phyloP scores from a whole-genome alignment of 2,888 invertebrate species.

The Lasioglossum marginatum region DNA sequence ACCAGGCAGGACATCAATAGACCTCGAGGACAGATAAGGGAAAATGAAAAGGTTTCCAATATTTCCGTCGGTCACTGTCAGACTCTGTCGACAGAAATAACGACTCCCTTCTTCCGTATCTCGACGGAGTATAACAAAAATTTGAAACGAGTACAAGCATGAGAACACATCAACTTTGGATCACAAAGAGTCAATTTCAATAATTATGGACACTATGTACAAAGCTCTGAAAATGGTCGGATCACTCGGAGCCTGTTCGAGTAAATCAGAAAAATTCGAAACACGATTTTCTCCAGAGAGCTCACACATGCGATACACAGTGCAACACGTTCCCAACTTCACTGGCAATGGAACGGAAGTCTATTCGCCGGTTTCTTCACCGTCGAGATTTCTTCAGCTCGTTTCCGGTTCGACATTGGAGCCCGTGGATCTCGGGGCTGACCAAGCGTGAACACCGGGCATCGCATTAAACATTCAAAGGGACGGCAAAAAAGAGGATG shows the following conservation, averaged over 20 bases:
- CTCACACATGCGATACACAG: neutral
- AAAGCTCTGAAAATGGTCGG: neutral
- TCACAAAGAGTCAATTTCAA: neutral
- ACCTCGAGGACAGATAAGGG: neutral
- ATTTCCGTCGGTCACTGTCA: neutral
- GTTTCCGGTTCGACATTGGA: conserved; percentile 23
- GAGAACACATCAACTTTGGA: neutral
- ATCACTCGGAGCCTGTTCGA: neutral
- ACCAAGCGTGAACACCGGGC: conserved; percentile 24
- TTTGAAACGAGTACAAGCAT: neutral
- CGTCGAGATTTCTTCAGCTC: conserved; percentile 20
- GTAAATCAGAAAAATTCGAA: neutral
- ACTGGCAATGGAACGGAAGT: neutral
- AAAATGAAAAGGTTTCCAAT: conserved; percentile 1
- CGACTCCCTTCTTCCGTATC: neutral
- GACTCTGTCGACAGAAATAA: neutral
- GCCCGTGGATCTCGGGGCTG: conserved; percentile 8
- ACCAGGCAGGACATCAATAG: neutral
- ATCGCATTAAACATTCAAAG: conserved; percentile 82
- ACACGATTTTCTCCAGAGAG: neutral
- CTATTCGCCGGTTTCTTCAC: neutral
- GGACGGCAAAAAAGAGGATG: conserved; percentile 79
- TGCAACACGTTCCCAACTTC: neutral
- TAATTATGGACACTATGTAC: neutral
- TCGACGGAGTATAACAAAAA: neutral